Percentiles rank a stretch among this genome's conserved stretches.
phyloP scores from a whole-genome alignment of 2,888 invertebrate species.

The Rugalucina vietnamica region DNA sequence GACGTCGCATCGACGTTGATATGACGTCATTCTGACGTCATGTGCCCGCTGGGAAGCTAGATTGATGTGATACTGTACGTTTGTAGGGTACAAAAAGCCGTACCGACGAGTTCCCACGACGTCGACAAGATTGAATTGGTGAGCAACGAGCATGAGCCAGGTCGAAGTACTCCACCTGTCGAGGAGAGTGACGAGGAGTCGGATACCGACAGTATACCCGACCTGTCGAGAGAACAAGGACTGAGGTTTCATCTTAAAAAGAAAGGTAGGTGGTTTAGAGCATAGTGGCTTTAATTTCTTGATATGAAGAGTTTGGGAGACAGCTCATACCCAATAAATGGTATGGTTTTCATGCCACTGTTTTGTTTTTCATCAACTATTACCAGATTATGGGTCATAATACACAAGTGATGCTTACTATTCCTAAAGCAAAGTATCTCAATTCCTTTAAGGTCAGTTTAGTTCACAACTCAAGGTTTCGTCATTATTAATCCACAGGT shows the following conservation, averaged over 20 bases:
- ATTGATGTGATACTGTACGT: neutral
- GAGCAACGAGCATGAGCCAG: constrained; percentile 68
- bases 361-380: no score
- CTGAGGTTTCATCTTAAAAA: constrained; percentile 77
- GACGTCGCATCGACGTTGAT: no score
- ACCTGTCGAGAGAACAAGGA: constrained; percentile 72
- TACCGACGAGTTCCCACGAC: constrained; percentile 13
- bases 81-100: neutral
- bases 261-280: constrained; percentile 73
- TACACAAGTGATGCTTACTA: no score
- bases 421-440: no score
- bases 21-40: no score
- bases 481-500: constrained; percentile 78
- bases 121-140: constrained; percentile 73
- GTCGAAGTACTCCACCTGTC: constrained; percentile 39
- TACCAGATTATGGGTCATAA: no score
- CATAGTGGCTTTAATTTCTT: no score
- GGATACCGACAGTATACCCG: constrained; percentile 77
- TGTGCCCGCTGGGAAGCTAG: neutral
- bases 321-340: no score
- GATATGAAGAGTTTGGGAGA: no score
- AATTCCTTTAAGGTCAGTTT: no score
- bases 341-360: no score
- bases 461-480: no score
- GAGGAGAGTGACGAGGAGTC: constrained; percentile 57